phyloP scores from a whole-genome alignment of 2,797 vertebrate genomes.

The Etheostoma nigrum region DNA sequence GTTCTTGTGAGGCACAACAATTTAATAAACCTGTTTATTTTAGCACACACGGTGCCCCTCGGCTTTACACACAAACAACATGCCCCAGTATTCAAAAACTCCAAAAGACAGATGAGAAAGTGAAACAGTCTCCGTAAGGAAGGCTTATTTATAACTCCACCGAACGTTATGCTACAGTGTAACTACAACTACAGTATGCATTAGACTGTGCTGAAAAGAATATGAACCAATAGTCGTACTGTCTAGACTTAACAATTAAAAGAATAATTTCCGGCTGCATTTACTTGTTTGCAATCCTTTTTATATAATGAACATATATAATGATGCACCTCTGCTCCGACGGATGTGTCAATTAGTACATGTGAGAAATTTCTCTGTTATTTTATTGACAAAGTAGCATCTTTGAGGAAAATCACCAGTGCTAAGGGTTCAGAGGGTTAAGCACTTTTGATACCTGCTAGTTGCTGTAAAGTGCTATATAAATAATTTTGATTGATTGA shows the following conservation, averaged over 20 bases:
- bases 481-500: too few relatives aligned
- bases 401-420: too few relatives aligned
- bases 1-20: slow-evolving; percentile 71
- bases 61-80: slow-evolving; percentile 74
- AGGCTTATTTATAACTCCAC: slow-evolving; percentile 32
- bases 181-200: slow-evolving; percentile 22
- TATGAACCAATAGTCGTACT: slow-evolving; percentile 40
- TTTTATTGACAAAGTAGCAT: too few relatives aligned
- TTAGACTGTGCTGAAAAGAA: slow-evolving; percentile 32
- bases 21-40: slow-evolving; percentile 83
- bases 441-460: too few relatives aligned
- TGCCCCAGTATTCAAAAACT: slow-evolving; percentile 55
- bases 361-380: too few relatives aligned
- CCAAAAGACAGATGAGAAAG: slow-evolving; percentile 50
- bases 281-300: slow-evolving; percentile 48
- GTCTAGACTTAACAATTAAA: slow-evolving; percentile 59
- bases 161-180: background rate
- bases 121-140: slow-evolving; percentile 39
- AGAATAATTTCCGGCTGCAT: slow-evolving; percentile 43
- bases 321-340: too few relatives aligned
- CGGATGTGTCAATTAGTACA: too few relatives aligned
- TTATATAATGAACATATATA: slow-evolving; percentile 12
- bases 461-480: too few relatives aligned
- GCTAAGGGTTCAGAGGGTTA: too few relatives aligned
- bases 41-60: slow-evolving; percentile 55